Conservation (phyloP, 2,888 invertebrate species). For the Cynaeus angustus region DNA sequence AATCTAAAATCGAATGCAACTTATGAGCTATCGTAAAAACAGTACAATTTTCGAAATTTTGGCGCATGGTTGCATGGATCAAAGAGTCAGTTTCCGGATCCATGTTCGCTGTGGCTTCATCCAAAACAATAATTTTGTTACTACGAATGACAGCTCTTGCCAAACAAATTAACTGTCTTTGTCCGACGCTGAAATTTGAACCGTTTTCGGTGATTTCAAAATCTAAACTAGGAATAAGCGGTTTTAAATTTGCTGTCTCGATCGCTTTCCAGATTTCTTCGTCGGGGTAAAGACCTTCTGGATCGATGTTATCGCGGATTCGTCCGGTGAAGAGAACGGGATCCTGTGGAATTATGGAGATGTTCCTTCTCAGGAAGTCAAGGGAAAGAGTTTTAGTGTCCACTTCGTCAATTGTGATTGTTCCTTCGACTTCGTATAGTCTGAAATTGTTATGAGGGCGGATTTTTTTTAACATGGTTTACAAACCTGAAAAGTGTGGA, state of each 20-base stretch:
- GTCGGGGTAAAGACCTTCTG: slow-evolving; percentile 58
- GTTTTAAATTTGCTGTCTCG: slow-evolving; percentile 67
- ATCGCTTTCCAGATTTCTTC: slow-evolving; percentile 63
- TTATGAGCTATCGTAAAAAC: slow-evolving; percentile 72
- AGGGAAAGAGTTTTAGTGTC: slow-evolving; percentile 71
- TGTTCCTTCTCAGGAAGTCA: slow-evolving; percentile 68
- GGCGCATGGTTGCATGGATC: slow-evolving; percentile 73
- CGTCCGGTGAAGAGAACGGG: slow-evolving; percentile 74
- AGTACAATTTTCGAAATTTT: slow-evolving; percentile 74
- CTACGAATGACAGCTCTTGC: slow-evolving; percentile 74
- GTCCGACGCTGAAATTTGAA: slow-evolving; percentile 71
- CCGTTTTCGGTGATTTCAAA: slow-evolving; percentile 54
- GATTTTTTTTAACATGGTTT: too few species aligned
- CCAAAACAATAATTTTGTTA: slow-evolving; percentile 74
- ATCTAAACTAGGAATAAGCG: slow-evolving; percentile 66
- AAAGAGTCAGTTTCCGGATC: slow-evolving; percentile 73
- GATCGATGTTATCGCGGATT: slow-evolving; percentile 70
- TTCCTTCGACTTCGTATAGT: slow-evolving; percentile 84
- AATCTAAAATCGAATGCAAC: slow-evolving; percentile 75
- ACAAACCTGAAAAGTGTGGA: slow-evolving; percentile 80
- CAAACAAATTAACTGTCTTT: slow-evolving; percentile 75
- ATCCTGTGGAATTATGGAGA: slow-evolving; percentile 74
- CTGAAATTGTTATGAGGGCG: too few species aligned
- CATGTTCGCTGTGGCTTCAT: slow-evolving; percentile 76
- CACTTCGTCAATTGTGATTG: slow-evolving; percentile 73